Base-by-base conservation (phyloP, 1,140 invertebrate species). In the Lasaia peninsularis region DNA sequence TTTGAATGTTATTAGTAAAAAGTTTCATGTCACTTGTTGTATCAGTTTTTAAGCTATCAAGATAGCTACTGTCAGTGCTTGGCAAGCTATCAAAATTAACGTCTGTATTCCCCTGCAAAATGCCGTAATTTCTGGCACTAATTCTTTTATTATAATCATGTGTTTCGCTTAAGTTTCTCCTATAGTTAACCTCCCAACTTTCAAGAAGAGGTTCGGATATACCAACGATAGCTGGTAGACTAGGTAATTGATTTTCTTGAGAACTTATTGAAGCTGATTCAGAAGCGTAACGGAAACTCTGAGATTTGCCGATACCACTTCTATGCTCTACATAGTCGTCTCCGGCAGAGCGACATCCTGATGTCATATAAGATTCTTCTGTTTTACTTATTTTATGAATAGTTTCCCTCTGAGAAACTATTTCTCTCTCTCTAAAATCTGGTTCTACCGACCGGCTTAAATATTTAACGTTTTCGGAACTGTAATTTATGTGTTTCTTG, bases 211-310 rank as follows among this genome's bases (percentile, higher is more conserved):
- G 88, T 67, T 90, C 89, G 10, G 89, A 89, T 18, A 89, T 88
- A 50, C 89, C 89, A 12, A 89, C 85, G n/a, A 89, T 87, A 16
- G 89, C 83, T 14, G 89, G 89, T 32, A 90, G 65, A 75, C 89
- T 90, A 9, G 89, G 89, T 85, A 89, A 81, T 60, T 88, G 86
- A 60, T 76, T 88, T 49, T 90, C 89, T 56, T 89, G 87, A 5
- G 84, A 88, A 52, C 78, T 81, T 20, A 87, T 82, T 0, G 86
- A 85, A 24, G 82, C 74, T 9, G 76, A 74, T 67, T 91, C 90
- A 24, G 89, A 89, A 31, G 91, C 91, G 54, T 90, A 89, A 60
- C 92, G 90, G 68, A 94, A 94, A 72, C 93, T 93, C 52, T 93
- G 91, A 5, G 92, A 93, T 72, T 93, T 93, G 14, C 92, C 89